These are phyloP conservation scores for Trachops cirrhosus DNA, from an alignment of 2,797 vertebrate species.

Conservation along the genomic window DNA sequence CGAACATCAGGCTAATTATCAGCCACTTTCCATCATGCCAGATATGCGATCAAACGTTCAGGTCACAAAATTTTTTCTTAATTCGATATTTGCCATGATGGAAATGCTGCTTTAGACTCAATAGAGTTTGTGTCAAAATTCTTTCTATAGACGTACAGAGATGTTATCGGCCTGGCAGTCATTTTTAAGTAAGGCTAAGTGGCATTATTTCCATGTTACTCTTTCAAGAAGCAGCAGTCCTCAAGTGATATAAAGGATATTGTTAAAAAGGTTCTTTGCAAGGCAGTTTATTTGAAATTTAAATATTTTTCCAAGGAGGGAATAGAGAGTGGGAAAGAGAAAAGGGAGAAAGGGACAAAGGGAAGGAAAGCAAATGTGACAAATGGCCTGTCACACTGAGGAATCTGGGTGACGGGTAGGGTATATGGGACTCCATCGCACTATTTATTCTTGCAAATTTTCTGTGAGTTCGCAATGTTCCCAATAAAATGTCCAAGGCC, in stretches of 20 bases:
- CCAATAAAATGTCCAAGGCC: not conserved
- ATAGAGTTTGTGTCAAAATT: not conserved
- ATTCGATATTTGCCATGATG: not conserved
- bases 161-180: not conserved
- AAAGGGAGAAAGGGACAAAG: not conserved
- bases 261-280: not conserved
- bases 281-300: not conserved
- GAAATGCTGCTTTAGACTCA: not conserved
- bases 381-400: not conserved
- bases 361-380: not conserved
- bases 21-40: not conserved
- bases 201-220: not conserved
- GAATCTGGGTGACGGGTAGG: not conserved
- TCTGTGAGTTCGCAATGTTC: not conserved
- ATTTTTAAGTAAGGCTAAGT: not conserved
- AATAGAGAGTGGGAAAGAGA: not conserved
- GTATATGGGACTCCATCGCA: not conserved
- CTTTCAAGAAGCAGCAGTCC: not conserved
- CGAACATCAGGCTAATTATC: slow-evolving; percentile 36
- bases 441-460: not conserved
- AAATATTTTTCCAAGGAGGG: not conserved
- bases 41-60: not conserved
- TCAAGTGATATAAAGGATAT: not conserved
- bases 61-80: not conserved
- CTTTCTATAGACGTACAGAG: not conserved